Conservation (phyloP, 2,888 invertebrate genomes). For the Limulus polyphemus region DNA sequence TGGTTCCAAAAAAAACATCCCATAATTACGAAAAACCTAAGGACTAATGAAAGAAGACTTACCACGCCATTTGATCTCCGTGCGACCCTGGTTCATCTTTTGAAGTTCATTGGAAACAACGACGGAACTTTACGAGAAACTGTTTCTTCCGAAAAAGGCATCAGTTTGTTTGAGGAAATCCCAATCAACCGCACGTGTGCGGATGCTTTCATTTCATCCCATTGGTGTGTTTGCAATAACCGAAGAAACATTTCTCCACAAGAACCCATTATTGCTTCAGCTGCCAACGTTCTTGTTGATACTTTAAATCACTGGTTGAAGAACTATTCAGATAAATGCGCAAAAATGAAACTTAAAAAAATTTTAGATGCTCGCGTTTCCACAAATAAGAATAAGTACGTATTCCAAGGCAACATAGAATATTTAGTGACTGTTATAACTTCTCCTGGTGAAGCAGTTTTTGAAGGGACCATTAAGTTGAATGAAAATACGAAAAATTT, state of each 20-base stretch:
- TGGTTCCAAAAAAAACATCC: constrained; percentile 54
- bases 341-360: constrained; percentile 47
- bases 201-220: constrained; percentile 33
- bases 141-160: constrained; percentile 4
- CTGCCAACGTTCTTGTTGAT: constrained; percentile 9
- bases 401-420: constrained; percentile 39
- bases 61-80: constrained; percentile 74
- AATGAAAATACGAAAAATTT: constrained; percentile 20
- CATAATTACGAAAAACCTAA: constrained; percentile 50
- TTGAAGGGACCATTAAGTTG: constrained; percentile 63
- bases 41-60: constrained; percentile 53
- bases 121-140: constrained; percentile 6
- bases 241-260: constrained; percentile 8
- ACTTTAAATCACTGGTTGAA: constrained; percentile 9
- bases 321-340: constrained; percentile 47
- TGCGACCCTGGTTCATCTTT: constrained; percentile 59
- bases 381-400: constrained; percentile 25
- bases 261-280: constrained; percentile 6
- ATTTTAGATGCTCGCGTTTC: constrained; percentile 53
- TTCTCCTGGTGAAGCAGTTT: constrained; percentile 54
- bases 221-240: constrained; percentile 34
- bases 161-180: constrained; percentile 34
- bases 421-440: constrained; percentile 50
- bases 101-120: constrained; percentile 38
- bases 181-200: constrained; percentile 34